A percentile compares a stretch with the other conserved stretches of the same genome.
Evolutionary conservation across 2,113 vertebrate species (phyloP).

Genomic region (Podarcis muralis): DNA sequence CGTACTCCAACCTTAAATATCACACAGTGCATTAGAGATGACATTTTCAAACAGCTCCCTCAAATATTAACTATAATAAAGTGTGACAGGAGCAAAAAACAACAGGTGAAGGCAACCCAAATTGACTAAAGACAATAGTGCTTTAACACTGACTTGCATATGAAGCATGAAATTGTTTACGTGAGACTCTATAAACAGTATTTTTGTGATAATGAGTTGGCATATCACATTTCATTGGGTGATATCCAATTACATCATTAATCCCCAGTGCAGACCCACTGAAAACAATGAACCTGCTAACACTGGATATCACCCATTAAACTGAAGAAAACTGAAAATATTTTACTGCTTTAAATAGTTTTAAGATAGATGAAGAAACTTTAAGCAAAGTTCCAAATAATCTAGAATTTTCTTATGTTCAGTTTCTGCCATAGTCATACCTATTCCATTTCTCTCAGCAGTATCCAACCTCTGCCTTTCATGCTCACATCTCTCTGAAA

Average conservation of each 20-base stretch:
- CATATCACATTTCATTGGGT: not conserved
- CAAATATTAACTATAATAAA: not conserved
- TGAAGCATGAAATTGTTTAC: not conserved
- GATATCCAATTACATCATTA: no score
- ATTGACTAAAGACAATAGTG: no score
- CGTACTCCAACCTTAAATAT: conserved; percentile 81
- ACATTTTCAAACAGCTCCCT: not conserved
- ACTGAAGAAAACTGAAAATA: not conserved
- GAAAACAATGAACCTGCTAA: no score
- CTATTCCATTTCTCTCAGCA: not conserved
- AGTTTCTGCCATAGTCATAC: not conserved
- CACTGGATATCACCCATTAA: no score
- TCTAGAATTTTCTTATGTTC: not conserved
- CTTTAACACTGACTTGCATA: not conserved
- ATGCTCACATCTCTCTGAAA: not conserved
- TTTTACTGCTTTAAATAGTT: not conserved
- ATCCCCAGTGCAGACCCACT: no score
- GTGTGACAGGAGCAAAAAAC: not conserved
- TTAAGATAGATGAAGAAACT: not conserved
- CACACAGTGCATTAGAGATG: not conserved
- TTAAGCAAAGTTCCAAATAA: no score
- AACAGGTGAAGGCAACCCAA: not conserved
- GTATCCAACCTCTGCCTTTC: not conserved
- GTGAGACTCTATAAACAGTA: not conserved
- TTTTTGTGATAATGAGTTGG: not conserved